Conservation (phyloP, 2,797 vertebrate species). For the Florisuga fusca region DNA sequence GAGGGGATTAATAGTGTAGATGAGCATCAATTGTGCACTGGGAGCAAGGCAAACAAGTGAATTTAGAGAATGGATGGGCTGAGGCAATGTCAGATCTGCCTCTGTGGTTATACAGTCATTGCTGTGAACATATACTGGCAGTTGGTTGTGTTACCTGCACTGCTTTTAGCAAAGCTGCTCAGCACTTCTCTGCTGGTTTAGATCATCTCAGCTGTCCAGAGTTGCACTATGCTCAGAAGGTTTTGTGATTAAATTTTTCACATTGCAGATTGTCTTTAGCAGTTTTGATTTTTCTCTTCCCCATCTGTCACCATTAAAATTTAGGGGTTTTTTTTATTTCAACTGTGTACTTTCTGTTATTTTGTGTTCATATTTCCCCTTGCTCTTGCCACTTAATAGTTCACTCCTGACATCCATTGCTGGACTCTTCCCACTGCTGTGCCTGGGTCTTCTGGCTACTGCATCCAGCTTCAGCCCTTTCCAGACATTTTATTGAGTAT, state of each 20-base stretch:
- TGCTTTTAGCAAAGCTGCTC: not conserved
- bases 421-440: not conserved
- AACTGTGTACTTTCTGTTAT: not conserved
- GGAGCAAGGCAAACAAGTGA: not conserved
- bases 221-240: not conserved
- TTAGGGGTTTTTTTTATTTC: not conserved
- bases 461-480: not conserved
- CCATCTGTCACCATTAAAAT: too few relatives aligned
- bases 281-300: not conserved
- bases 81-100: not conserved
- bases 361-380: not conserved
- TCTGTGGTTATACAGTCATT: not conserved
- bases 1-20: not conserved
- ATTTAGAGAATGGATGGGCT: not conserved
- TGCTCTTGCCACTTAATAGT: not conserved
- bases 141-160: not conserved
- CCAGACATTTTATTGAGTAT: not conserved
- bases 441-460: not conserved
- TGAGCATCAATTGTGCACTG: not conserved
- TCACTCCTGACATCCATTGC: not conserved
- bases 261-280: not conserved
- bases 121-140: not conserved
- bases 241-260: not conserved
- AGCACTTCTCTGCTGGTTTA: not conserved
- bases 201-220: not conserved